Evolutionary conservation across 2,797 vertebrate species (phyloP).

Genomic region (Pteronotus mesoamericanus): DNA sequence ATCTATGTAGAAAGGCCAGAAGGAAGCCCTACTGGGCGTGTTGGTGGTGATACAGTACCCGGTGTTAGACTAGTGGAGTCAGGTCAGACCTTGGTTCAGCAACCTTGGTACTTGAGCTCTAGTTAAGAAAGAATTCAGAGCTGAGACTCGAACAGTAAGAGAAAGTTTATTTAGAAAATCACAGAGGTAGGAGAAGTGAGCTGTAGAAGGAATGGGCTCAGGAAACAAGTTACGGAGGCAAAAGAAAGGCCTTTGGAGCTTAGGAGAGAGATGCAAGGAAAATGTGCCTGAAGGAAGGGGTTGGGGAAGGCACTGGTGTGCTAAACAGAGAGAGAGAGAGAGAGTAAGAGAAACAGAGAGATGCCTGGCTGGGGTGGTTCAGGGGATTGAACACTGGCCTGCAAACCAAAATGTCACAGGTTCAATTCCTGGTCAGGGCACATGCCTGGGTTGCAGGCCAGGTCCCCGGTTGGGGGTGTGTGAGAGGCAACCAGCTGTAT

Average conservation of each 20-base stretch:
- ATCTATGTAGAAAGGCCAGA: not conserved
- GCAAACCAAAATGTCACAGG: too few relatives aligned
- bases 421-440: too few relatives aligned
- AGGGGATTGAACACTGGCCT: too few relatives aligned
- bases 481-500: too few relatives aligned
- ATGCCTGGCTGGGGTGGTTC: too few relatives aligned
- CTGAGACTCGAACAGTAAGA: not conserved
- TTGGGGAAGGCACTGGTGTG: not conserved
- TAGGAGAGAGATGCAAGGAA: not conserved
- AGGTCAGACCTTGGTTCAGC: not conserved
- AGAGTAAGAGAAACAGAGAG: too few relatives aligned
- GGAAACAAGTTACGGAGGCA: not conserved
- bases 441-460: too few relatives aligned
- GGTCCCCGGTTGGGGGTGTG: too few relatives aligned
- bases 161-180: not conserved
- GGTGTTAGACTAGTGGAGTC: not conserved
- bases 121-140: not conserved
- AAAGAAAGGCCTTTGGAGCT: not conserved
- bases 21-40: not conserved
- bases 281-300: not conserved
- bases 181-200: not conserved
- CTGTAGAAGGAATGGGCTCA: not conserved
- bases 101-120: not conserved
- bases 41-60: not conserved
- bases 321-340: too few relatives aligned